Conservation (phyloP, 2,888 invertebrate species). For the Plebejus anna region DNA sequence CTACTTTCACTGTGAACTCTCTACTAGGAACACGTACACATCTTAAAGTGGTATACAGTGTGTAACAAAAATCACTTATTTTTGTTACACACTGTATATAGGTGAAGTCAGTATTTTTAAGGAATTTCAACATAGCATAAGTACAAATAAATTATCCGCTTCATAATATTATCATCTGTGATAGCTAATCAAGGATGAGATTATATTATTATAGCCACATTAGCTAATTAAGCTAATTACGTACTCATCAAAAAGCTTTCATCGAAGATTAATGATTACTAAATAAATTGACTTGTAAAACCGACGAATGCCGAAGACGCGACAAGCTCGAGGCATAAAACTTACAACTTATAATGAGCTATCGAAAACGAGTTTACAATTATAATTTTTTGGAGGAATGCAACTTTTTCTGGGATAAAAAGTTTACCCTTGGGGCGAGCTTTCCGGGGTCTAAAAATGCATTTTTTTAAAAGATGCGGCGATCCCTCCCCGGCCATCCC, state of each 20-base stretch:
- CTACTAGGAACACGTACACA: too few relatives aligned
- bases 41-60: too few relatives aligned
- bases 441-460: conserved; percentile 33
- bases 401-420: background rate
- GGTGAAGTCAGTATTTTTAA: too few relatives aligned
- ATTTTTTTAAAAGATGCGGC: conserved; percentile 30
- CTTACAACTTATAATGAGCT: background rate
- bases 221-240: background rate
- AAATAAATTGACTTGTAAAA: background rate
- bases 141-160: background rate
- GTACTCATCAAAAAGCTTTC: background rate
- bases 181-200: background rate
- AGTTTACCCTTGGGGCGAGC: background rate
- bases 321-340: background rate
- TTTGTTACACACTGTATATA: too few relatives aligned
- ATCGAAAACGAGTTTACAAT: background rate
- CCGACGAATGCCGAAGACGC: background rate
- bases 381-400: background rate
- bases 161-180: background rate
- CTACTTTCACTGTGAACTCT: too few relatives aligned
- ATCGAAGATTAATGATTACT: background rate
- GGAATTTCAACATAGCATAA: background rate
- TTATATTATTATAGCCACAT: background rate
- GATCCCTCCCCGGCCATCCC: conserved; percentile 68
- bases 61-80: too few relatives aligned